A percentile compares a stretch with the other conserved stretches of the same genome.
phyloP scores from a whole-genome alignment of 2,888 invertebrate genomes.

The Pammene aurita region DNA sequence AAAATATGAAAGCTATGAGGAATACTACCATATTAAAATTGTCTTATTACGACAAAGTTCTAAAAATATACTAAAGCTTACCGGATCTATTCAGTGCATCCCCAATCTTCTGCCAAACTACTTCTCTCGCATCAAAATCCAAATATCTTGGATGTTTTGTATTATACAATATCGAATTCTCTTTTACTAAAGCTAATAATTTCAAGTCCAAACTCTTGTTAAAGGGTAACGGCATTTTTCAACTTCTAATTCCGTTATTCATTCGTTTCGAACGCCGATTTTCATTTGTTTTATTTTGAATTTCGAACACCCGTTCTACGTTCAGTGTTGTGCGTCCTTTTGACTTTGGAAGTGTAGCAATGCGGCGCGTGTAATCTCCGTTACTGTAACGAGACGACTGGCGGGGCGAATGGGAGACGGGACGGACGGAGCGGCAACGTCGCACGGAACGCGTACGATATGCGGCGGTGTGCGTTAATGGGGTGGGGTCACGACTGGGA shows the following conservation, averaged over 20 bases:
- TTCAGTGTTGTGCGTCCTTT: background rate
- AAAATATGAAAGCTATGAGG: too few relatives aligned
- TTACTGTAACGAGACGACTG: slow-evolving; percentile 42
- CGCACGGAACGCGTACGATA: slow-evolving; percentile 40
- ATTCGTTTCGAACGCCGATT: background rate
- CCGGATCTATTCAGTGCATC: slow-evolving; percentile 66
- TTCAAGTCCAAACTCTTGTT: slow-evolving; percentile 64
- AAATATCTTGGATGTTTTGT: slow-evolving; percentile 65
- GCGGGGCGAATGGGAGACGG: slow-evolving; percentile 35
- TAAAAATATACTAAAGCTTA: slow-evolving; percentile 52
- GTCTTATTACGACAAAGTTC: too few relatives aligned
- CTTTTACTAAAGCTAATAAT: slow-evolving; percentile 64
- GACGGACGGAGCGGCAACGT: slow-evolving; percentile 46
- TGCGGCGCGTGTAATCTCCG: slow-evolving; percentile 24
- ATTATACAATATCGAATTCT: slow-evolving; percentile 66
- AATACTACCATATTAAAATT: too few relatives aligned
- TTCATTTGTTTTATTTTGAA: slow-evolving; percentile 5
- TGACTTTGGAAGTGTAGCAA: background rate
- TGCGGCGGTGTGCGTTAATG: slow-evolving; percentile 17
- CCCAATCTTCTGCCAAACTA: slow-evolving; percentile 74
- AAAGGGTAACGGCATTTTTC: slow-evolving; percentile 67
- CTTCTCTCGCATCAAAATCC: slow-evolving; percentile 67
- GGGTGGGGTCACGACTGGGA: background rate
- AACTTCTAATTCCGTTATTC: background rate
- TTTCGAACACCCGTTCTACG: slow-evolving; percentile 1